These are phyloP conservation scores for Glomeris marginata DNA, from an alignment of 2,888 invertebrate species.

Conservation along the genomic window DNA sequence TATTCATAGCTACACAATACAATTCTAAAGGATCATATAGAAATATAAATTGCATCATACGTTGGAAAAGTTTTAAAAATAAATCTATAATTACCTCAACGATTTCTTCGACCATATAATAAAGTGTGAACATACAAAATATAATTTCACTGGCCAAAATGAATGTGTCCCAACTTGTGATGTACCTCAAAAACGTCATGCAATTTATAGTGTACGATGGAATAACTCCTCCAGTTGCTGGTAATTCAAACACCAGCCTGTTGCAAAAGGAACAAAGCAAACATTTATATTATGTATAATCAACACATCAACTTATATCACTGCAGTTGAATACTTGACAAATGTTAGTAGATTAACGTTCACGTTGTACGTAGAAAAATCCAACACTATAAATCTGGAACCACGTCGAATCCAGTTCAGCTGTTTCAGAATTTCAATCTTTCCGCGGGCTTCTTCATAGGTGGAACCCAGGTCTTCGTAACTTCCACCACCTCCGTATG, in stretches of 20 bases:
- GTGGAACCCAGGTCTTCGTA: constrained; percentile 37
- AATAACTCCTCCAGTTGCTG: constrained; percentile 39
- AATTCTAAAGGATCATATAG: too few species aligned
- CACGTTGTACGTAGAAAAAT: constrained; percentile 56
- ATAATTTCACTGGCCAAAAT: constrained; percentile 36
- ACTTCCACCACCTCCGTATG: constrained; percentile 43
- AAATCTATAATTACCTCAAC: constrained; percentile 20
- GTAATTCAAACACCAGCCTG: constrained; percentile 38
- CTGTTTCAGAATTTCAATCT: constrained; percentile 36
- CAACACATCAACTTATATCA: not conserved
- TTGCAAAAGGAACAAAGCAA: constrained; percentile 15
- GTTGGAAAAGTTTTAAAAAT: too few species aligned
- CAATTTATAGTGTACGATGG: constrained; percentile 35
- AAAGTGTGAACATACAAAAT: constrained; percentile 35
- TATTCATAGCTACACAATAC: too few species aligned
- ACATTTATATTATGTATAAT: not conserved
- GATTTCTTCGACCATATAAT: constrained; percentile 38
- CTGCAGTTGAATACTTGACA: constrained; percentile 35
- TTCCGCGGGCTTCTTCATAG: constrained; percentile 30
- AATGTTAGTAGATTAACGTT: constrained; percentile 54
- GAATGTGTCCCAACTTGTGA: constrained; percentile 32
- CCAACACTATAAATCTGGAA: constrained; percentile 50
- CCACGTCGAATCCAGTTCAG: constrained; percentile 50
- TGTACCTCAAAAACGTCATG: constrained; percentile 36
- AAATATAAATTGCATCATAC: too few species aligned